phyloP scores from a whole-genome alignment of 2,888 invertebrate species.

The Crepidodera aurea region DNA sequence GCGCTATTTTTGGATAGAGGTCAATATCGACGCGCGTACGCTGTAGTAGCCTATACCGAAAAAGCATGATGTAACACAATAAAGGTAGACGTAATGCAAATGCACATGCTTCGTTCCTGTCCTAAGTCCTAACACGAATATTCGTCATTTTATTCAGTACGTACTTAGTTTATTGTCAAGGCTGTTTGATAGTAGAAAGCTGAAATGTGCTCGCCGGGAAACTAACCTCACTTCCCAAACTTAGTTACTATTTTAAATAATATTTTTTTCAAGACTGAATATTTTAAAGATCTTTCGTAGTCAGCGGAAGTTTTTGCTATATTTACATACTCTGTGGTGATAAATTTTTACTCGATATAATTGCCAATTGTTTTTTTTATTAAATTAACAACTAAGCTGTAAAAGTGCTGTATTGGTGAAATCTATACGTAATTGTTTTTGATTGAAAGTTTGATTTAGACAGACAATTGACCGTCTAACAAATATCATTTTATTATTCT shows the following conservation, averaged over 20 bases:
- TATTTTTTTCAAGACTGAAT: background rate
- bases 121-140: too few species aligned
- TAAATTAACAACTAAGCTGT: background rate
- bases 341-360: background rate
- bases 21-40: background rate
- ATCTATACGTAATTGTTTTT: conserved; percentile 1
- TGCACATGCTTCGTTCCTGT: background rate
- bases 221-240: background rate
- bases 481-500: background rate
- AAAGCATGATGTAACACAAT: conserved; percentile 3
- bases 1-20: background rate
- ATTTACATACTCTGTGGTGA: too few species aligned
- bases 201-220: background rate
- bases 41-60: background rate
- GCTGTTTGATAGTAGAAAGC: background rate
- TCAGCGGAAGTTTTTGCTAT: too few species aligned
- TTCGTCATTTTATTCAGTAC: background rate
- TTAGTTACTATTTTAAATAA: background rate
- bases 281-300: too few species aligned
- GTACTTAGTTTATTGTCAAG: background rate
- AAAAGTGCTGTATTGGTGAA: background rate
- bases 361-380: background rate
- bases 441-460: background rate
- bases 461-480: background rate
- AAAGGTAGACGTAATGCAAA: background rate